Conservation (phyloP, 2,888 invertebrate species). For the Andrena marginata region DNA sequence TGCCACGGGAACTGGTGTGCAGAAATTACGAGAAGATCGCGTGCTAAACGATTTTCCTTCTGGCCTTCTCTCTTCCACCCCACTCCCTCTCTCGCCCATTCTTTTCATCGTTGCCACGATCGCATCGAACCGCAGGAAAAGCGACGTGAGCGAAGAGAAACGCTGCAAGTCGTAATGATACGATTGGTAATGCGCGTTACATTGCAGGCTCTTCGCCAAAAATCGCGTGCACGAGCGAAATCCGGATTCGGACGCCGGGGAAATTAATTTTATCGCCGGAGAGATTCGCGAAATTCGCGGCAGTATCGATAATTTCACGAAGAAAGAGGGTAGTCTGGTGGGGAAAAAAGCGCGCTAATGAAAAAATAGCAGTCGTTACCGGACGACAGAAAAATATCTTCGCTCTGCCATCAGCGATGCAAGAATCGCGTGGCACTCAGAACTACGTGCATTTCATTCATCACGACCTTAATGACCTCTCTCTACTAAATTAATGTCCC, state of each 20-base stretch:
- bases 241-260: not conserved
- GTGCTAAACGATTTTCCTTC: conserved; percentile 82
- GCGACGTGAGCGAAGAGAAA: conserved; percentile 21
- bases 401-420: conserved; percentile 24
- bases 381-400: conserved; percentile 51
- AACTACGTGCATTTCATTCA: conserved; percentile 40
- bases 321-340: not conserved
- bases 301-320: not conserved
- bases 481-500: conserved; percentile 41
- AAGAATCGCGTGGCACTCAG: conserved; percentile 38
- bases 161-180: conserved; percentile 55
- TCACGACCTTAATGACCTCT: conserved; percentile 47
- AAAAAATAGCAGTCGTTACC: conserved; percentile 7
- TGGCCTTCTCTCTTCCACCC: conserved; percentile 8
- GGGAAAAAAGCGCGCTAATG: not conserved
- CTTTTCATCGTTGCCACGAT: conserved; percentile 8
- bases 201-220: conserved; percentile 59
- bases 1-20: conserved; percentile 70
- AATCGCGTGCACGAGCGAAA: conserved; percentile 22
- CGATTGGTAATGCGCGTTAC: conserved; percentile 51
- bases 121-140: conserved; percentile 21
- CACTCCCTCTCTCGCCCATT: conserved; percentile 30
- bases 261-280: conserved; percentile 36
- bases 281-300: not conserved
- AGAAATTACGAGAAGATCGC: conserved; percentile 83